phyloP scores from a whole-genome alignment of 2,113 vertebrate species.

The Smithornis capensis region DNA sequence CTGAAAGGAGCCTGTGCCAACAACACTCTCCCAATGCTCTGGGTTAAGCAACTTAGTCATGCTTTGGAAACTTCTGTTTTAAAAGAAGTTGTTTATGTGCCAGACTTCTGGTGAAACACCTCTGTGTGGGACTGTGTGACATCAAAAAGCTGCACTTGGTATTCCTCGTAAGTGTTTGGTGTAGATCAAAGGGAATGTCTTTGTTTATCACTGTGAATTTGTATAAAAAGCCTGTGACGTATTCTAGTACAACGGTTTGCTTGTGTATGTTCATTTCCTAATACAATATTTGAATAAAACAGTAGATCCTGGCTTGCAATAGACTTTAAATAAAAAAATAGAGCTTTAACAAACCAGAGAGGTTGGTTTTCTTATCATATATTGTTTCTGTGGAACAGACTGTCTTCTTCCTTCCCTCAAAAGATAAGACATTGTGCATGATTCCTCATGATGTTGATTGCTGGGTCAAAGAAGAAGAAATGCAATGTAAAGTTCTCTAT shows the following conservation, averaged over 20 bases:
- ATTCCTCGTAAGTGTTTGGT: not conserved
- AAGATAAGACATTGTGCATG: not conserved
- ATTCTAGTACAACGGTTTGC: not conserved
- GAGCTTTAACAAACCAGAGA: not conserved
- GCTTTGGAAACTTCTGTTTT: not conserved
- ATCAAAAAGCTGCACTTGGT: not conserved
- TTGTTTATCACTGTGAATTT: constrained; percentile 3
- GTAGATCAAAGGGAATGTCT: not conserved
- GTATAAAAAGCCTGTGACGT: not conserved
- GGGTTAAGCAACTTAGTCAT: not conserved
- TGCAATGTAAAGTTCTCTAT: not conserved
- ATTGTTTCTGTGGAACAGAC: not conserved
- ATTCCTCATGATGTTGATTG: not conserved
- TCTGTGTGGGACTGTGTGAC: not conserved
- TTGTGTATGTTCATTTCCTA: constrained; percentile 59
- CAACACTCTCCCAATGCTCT: not conserved
- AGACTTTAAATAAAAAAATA: not conserved
- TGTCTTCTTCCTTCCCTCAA: not conserved
- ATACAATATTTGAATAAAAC: constrained; percentile 29
- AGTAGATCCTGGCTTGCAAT: not conserved
- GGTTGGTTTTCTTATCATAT: not conserved
- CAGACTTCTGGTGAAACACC: not conserved
- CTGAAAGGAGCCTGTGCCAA: constrained; percentile 58
- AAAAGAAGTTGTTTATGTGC: not conserved
- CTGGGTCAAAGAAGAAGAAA: not conserved